Evolutionary conservation across 2,113 vertebrate genomes (phyloP).

Genomic region (Leptobrachium leishanense): DNA sequence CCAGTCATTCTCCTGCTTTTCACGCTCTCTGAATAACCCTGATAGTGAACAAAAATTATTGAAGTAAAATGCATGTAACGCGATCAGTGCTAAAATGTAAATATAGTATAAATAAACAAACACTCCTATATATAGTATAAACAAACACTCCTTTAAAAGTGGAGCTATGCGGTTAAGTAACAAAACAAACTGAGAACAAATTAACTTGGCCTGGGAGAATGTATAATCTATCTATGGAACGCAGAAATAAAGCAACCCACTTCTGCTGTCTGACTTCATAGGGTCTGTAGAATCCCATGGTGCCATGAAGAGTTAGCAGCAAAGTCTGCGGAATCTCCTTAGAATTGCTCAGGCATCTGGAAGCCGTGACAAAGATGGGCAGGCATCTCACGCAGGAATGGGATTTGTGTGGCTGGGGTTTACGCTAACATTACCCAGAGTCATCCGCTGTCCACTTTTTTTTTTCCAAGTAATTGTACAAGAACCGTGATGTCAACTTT

Average conservation of each 20-base stretch:
- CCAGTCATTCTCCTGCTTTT: no score
- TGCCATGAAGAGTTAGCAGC: not conserved
- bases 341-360: constrained; percentile 22
- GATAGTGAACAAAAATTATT: no score
- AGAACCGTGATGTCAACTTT: constrained; percentile 24
- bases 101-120: no score
- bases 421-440: constrained; percentile 30
- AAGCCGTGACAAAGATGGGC: constrained; percentile 29
- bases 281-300: not conserved
- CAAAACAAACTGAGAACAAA: no score
- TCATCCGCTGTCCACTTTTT: not conserved
- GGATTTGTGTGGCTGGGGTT: constrained; percentile 24
- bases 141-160: no score
- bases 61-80: no score
- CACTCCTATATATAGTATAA: no score
- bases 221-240: not conserved
- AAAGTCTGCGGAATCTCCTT: constrained; percentile 20
- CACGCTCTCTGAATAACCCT: no score
- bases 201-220: not conserved
- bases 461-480: constrained; percentile 9
- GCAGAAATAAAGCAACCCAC: constrained; percentile 9
- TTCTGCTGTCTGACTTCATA: constrained; percentile 8
- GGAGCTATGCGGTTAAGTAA: no score
- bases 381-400: constrained; percentile 10
- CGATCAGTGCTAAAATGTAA: no score